Evolutionary conservation across 2,888 invertebrate species (phyloP), one percentile per base, ranked within the genome.

Genomic region (Anoncus sp.): DNA sequence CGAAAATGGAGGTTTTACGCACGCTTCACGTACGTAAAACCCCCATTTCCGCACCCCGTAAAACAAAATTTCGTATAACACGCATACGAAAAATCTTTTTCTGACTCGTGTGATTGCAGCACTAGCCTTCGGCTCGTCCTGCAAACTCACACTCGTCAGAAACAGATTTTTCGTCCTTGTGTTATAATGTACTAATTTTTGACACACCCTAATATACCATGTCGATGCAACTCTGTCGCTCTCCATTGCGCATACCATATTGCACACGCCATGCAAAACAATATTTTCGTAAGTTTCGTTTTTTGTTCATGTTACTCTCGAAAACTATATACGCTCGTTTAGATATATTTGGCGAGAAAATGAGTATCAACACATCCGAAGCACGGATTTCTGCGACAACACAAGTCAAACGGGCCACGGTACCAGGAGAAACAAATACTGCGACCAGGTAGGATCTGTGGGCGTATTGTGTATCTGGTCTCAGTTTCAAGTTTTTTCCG

Each of bases 401-500:
- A 40, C 24, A 59, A 59, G 10, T 24, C 10, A 24, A 18, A 59
- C 18, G 9, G 45, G 6, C 3, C 10, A 12, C 45, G n/a, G 3
- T n/a, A 45, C n/a, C 45, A 45, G 45, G 16, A 43, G 40, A 40
- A 53, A 53, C 24, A 40, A 53, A 18, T n/a, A 53, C 27, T 16
- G 27, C 2, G 66, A 35, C 22, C 16, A 35, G n/a, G 18, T 51
- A 16, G 53, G 31, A 38, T 60, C 10, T 16, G 73, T 55, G 67
- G 67, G 69, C 77, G 77, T 67, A 57, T 6, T 6, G 60, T 35
- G 55, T 49, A 55, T 59, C 59, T n/a, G 59, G 38, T 35, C 38
- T 45, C 1, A 38, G 38, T 77, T 63, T 62, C 57, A 18, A 77
- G 43, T 63, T 77, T 70, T 77, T 70, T 73, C 59, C 49, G 59